Evolutionary conservation across 2,113 vertebrate genomes (phyloP).

Genomic region (Origma solitaria): DNA sequence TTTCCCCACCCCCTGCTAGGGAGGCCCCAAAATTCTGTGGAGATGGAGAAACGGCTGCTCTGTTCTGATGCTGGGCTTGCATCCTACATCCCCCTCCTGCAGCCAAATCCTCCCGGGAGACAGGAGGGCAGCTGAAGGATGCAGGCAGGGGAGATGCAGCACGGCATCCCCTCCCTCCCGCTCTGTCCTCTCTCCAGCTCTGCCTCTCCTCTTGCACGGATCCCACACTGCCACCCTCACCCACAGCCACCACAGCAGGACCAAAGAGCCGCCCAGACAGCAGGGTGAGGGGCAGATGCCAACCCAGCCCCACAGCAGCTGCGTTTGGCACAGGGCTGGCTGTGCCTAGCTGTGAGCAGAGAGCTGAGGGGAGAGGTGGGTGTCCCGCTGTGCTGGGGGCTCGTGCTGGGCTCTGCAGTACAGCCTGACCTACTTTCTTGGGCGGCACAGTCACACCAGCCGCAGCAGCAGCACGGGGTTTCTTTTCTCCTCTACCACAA

Average conservation of each 20-base stretch:
- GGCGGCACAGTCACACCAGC: neutral
- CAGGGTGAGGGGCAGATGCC: neutral
- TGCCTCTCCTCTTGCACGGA: neutral
- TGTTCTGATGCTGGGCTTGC: neutral
- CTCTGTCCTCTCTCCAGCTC: neutral
- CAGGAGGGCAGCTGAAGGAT: neutral
- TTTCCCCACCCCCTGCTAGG: neutral
- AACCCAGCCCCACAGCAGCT: neutral
- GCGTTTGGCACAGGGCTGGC: neutral
- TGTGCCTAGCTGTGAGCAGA: neutral
- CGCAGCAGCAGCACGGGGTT: neutral
- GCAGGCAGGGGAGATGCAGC: neutral
- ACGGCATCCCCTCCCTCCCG: neutral
- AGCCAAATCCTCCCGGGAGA: neutral
- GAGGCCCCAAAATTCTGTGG: neutral
- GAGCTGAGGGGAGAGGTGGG: neutral
- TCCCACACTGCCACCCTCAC: neutral
- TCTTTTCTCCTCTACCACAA: neutral
- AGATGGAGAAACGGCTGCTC: neutral
- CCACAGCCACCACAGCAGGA: neutral
- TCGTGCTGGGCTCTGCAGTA: neutral
- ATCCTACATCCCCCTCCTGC: neutral
- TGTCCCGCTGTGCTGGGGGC: neutral
- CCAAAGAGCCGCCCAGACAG: neutral
- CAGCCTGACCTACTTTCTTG: slow-evolving; percentile 62